Evolutionary conservation across 2,888 invertebrate genomes (phyloP).

Genomic region (Cylindroiulus punctatus): DNA sequence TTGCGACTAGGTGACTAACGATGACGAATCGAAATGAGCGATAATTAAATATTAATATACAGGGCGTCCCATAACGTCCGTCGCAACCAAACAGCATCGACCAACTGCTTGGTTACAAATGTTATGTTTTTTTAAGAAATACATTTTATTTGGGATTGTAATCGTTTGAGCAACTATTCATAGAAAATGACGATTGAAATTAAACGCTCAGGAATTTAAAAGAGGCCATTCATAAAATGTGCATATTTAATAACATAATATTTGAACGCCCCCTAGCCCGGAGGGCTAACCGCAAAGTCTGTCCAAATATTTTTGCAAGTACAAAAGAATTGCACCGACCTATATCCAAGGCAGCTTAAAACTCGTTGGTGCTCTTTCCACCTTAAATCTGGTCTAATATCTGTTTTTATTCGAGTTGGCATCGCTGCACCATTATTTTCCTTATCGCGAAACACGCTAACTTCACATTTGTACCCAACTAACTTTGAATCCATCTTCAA

Average conservation of each 20-base stretch:
- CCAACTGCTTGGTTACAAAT: no score
- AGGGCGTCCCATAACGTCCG: background rate
- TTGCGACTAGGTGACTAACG: slow-evolving; percentile 28
- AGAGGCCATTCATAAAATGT: no score
- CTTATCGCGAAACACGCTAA: slow-evolving; percentile 47
- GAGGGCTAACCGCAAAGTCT: background rate
- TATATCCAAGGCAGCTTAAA: background rate
- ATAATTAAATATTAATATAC: background rate
- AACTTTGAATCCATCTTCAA: slow-evolving; percentile 45
- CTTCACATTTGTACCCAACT: slow-evolving; percentile 42
- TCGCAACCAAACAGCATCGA: no score
- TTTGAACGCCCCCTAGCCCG: no score
- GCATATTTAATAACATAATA: no score
- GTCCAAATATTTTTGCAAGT: background rate
- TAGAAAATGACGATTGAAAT: no score
- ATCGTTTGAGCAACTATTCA: no score
- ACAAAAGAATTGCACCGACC: background rate
- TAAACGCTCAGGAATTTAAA: no score
- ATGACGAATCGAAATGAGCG: background rate
- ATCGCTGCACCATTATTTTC: slow-evolving; percentile 45
- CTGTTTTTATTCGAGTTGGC: slow-evolving; percentile 45
- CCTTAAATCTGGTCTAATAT: slow-evolving; percentile 39
- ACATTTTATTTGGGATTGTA: no score
- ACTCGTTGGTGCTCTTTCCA: background rate
- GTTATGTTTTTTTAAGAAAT: no score